phyloP scores from a whole-genome alignment of 2,797 vertebrate genomes.

The Dryobates pubescens region DNA sequence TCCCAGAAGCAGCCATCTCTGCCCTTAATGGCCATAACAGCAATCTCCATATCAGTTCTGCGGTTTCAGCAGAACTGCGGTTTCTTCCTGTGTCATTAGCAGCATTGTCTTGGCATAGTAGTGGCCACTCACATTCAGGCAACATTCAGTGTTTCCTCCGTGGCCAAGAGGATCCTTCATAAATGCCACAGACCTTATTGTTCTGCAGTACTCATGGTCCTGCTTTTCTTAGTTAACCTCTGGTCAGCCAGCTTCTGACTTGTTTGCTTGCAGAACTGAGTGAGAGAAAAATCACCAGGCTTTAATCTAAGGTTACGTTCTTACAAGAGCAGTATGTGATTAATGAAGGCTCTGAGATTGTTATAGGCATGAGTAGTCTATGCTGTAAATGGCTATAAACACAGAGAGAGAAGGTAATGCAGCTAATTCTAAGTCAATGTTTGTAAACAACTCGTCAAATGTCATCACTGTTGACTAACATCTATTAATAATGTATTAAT shows the following conservation, averaged over 20 bases:
- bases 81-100: background rate
- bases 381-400: constrained; percentile 44
- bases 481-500: constrained; percentile 54
- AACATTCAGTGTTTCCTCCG: background rate
- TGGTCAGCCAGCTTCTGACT: background rate
- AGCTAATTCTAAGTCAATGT: constrained; percentile 28
- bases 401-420: constrained; percentile 25
- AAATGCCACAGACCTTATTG: background rate
- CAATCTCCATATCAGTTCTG: background rate
- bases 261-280: background rate
- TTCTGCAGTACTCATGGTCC: background rate
- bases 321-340: background rate
- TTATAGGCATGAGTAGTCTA: background rate
- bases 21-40: background rate
- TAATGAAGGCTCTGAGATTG: constrained; percentile 1
- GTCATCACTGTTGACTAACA: constrained; percentile 48
- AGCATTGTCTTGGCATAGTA: background rate
- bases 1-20: background rate
- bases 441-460: constrained; percentile 59
- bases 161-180: background rate
- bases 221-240: background rate
- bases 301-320: constrained; percentile 23
- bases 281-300: background rate
- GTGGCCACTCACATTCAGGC: background rate
- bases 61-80: background rate